Evolutionary conservation across 2,888 invertebrate genomes (phyloP).

Genomic region (Prosopocoilus inquinatus): DNA sequence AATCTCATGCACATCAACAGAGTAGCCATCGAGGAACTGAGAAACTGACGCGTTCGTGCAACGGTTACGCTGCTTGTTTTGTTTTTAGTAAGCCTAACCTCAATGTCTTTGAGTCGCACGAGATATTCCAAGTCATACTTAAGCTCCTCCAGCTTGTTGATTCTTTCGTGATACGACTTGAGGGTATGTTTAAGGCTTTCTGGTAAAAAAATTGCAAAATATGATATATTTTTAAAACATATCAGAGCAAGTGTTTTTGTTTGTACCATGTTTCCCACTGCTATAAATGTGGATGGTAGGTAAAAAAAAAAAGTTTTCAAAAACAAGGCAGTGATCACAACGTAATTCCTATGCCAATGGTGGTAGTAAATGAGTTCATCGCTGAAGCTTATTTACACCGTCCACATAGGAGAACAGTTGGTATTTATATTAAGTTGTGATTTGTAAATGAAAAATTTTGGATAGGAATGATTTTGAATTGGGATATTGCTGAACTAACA

Average conservation of each 20-base stretch:
- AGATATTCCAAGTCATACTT: conserved; percentile 99
- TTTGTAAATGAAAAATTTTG: neutral
- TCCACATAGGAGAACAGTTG: no score
- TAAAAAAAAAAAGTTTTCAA: no score
- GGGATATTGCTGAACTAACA: neutral
- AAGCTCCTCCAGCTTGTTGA: conserved; percentile 84
- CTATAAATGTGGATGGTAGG: no score
- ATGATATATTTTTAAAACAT: no score
- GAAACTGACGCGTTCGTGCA: conserved; percentile 16
- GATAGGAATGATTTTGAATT: conserved; percentile 3
- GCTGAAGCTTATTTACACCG: no score
- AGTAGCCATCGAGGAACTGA: conserved; percentile 12
- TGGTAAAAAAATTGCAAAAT: conserved; percentile 40
- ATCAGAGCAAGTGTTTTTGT: no score
- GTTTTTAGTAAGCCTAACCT: conserved; percentile 67
- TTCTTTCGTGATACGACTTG: conserved; percentile 86
- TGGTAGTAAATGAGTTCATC: no score
- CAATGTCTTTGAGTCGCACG: conserved; percentile 97
- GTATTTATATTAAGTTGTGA: no score
- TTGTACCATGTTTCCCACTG: no score
- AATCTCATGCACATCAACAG: conserved; percentile 16
- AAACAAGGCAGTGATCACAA: no score
- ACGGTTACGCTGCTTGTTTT: conserved; percentile 11
- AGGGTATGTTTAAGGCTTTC: conserved; percentile 73
- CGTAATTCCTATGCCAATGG: no score